A percentile compares a stretch with the other conserved stretches of the same genome.
phyloP scores from a whole-genome alignment of 2,113 vertebrate species.

The Lamprotornis superbus region DNA sequence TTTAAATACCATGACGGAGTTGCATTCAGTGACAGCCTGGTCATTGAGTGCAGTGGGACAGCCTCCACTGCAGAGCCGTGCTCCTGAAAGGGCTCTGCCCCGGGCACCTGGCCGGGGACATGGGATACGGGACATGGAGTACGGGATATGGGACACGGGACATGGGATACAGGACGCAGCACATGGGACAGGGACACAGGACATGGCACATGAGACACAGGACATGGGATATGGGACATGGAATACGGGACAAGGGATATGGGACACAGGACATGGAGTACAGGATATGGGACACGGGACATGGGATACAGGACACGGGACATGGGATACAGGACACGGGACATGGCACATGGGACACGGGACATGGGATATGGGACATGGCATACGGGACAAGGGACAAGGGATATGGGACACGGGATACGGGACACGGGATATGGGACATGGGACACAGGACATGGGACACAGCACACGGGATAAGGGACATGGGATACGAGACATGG shows the following conservation, averaged over 20 bases:
- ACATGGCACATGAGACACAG: not conserved
- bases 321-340: not conserved
- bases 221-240: not conserved
- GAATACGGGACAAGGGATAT: too few species aligned
- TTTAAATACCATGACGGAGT: slow-evolving; percentile 91
- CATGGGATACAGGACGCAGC: not conserved
- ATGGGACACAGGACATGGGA: too few species aligned
- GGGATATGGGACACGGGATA: not conserved
- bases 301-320: not conserved
- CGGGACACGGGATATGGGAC: not conserved
- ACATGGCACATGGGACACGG: too few species aligned
- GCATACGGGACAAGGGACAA: not conserved
- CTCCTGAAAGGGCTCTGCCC: slow-evolving; percentile 73
- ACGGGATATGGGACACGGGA: not conserved
- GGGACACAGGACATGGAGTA: too few species aligned
- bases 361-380: not conserved
- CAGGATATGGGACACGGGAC: not conserved
- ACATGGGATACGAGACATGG: too few species aligned
- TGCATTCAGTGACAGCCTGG: slow-evolving; percentile 76
- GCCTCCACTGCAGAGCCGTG: slow-evolving; percentile 78
- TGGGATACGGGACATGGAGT: not conserved
- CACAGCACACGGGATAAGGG: too few species aligned
- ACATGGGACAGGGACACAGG: not conserved
- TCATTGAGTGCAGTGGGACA: slow-evolving; percentile 45
- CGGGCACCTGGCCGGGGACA: slow-evolving; percentile 80